Conservation (phyloP, 2,113 vertebrate genomes). For the Alces alces region DNA sequence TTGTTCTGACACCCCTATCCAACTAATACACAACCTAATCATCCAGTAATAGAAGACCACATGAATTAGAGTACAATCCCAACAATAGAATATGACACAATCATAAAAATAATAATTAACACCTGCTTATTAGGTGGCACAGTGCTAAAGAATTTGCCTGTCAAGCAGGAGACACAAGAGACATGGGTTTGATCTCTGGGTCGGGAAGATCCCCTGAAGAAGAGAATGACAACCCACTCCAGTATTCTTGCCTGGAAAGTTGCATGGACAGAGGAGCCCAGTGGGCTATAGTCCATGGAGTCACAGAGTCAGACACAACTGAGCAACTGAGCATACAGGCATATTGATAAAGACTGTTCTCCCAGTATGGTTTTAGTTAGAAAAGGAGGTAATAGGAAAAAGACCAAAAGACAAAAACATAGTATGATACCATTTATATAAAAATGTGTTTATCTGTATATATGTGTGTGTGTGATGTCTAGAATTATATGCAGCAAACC, state of each 20-base stretch:
- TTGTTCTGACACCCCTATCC: neutral
- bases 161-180: no score
- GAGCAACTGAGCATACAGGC: no score
- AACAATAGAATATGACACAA: neutral
- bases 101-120: neutral
- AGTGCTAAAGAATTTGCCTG: no score
- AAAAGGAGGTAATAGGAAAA: neutral
- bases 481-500: neutral
- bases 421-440: neutral
- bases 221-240: no score
- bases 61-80: neutral
- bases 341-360: neutral
- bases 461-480: neutral
- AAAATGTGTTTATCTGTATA: neutral
- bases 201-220: no score
- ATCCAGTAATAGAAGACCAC: neutral
- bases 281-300: no score
- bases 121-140: neutral
- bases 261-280: no score
- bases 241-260: no score
- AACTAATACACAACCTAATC: neutral
- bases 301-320: no score
- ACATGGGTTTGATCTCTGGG: no score
- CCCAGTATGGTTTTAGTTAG: neutral
- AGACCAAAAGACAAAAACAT: neutral